Conservation (phyloP, 2,797 vertebrate species). For the Vespertilio murinus region DNA sequence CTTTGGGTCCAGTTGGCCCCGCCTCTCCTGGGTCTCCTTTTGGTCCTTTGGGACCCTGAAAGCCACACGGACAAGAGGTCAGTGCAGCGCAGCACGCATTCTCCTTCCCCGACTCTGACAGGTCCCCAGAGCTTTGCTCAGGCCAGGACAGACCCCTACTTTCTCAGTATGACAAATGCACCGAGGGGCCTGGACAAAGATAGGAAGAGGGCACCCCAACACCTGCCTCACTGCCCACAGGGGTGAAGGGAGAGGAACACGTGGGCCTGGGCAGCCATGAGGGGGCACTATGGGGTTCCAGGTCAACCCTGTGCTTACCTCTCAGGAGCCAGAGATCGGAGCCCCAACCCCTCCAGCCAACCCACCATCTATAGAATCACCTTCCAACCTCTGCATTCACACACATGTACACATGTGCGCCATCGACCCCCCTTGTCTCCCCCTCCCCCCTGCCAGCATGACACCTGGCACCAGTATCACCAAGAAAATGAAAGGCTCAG, state of each 20-base stretch:
- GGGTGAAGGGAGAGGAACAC: neutral
- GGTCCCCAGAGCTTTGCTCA: neutral
- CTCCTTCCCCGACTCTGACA: rapidly evolving
- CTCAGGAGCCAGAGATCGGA: neutral
- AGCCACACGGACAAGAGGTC: conserved; percentile 51
- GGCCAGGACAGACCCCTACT: neutral
- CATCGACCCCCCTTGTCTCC: too few species aligned
- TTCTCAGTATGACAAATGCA: neutral
- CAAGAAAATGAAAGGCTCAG: neutral
- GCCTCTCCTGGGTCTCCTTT: conserved; percentile 87
- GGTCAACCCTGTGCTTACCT: neutral
- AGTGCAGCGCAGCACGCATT: neutral
- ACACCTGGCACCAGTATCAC: neutral
- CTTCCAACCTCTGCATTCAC: neutral
- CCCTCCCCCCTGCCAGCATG: neutral
- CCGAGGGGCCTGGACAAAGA: neutral
- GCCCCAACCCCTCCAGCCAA: neutral
- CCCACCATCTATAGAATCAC: neutral
- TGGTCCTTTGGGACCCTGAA: conserved; percentile 90
- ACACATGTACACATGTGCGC: neutral
- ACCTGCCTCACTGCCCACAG: neutral
- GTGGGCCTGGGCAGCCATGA: neutral
- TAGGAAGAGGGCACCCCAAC: neutral
- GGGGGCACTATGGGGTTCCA: neutral
- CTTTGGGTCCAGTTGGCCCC: conserved; percentile 89